A percentile compares a stretch with the other conserved stretches of the same genome.
phyloP scores from a whole-genome alignment of 2,888 invertebrate species.

The Toxonevra muliebris region DNA sequence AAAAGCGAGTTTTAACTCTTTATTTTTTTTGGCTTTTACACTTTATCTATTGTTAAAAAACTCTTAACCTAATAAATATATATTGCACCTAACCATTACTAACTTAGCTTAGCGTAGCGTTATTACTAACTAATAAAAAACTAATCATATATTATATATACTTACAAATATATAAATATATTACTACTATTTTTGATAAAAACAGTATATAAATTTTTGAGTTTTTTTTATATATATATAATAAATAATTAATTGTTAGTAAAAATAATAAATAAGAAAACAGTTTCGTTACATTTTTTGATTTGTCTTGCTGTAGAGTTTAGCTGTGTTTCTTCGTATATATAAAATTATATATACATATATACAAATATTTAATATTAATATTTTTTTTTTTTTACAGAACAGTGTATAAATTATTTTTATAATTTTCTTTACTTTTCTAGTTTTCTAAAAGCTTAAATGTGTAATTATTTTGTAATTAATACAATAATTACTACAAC shows the following conservation, averaged over 20 bases:
- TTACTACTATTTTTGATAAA: not conserved
- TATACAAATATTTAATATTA: constrained; percentile 6
- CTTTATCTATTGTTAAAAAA: too few relatives aligned
- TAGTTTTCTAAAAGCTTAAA: not conserved
- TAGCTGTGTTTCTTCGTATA: constrained; percentile 40
- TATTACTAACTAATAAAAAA: constrained; percentile 21
- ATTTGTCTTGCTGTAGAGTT: constrained; percentile 49
- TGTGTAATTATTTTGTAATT: not conserved
- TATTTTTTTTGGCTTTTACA: too few relatives aligned
- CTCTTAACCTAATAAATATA: not conserved
- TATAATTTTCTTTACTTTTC: constrained; percentile 1
- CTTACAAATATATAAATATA: not conserved
- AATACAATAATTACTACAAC: not conserved
- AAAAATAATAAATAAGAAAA: too few relatives aligned
- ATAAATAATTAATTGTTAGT: constrained; percentile 2
- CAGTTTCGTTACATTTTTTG: not conserved
- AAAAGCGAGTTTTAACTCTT: too few relatives aligned
- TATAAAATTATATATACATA: constrained; percentile 29
- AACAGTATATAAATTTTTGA: not conserved
- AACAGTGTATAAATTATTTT: not conserved
- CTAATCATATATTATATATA: constrained; percentile 8
- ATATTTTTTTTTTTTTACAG: not conserved
- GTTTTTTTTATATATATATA: not conserved
- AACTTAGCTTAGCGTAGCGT: constrained; percentile 38
- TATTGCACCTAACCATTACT: constrained; percentile 19